Evolutionary conservation across 2,888 invertebrate genomes (phyloP).

Genomic region (Troides helena): DNA sequence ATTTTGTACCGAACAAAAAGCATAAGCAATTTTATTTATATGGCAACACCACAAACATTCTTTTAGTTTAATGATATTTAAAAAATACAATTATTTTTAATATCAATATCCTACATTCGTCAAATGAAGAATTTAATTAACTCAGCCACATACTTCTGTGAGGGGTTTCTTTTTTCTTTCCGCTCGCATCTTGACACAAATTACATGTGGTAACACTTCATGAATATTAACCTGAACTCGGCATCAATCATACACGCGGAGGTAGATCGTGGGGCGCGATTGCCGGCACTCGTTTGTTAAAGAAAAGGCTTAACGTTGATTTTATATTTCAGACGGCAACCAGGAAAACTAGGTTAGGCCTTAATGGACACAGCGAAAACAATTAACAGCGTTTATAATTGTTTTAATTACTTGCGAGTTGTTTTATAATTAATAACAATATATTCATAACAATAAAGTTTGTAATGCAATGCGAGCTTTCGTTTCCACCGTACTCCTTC

Average conservation of each 20-base stretch:
- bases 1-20: no score
- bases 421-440: not conserved
- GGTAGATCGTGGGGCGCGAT: slow-evolving; percentile 52
- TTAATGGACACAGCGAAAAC: slow-evolving; percentile 22
- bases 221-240: slow-evolving; percentile 70
- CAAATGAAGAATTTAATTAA: no score
- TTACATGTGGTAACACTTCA: slow-evolving; percentile 64
- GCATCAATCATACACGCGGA: slow-evolving; percentile 70
- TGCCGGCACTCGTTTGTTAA: slow-evolving; percentile 54
- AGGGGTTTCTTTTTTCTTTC: slow-evolving; percentile 3
- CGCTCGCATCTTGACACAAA: slow-evolving; percentile 39
- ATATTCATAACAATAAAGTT: not conserved
- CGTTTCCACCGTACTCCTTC: not conserved
- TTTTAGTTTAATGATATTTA: no score
- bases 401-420: not conserved
- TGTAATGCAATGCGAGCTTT: not conserved
- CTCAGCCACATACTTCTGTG: not conserved
- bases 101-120: no score
- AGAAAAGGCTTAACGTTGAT: slow-evolving; percentile 39
- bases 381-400: slow-evolving; percentile 15
- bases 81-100: no score
- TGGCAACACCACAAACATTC: no score
- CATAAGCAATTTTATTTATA: no score
- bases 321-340: slow-evolving; percentile 19
- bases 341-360: slow-evolving; percentile 30